Percentiles rank a stretch among this genome's conserved stretches.
Conservation (phyloP, 2,113 vertebrate genomes). For the Anguilla rostrata region DNA sequence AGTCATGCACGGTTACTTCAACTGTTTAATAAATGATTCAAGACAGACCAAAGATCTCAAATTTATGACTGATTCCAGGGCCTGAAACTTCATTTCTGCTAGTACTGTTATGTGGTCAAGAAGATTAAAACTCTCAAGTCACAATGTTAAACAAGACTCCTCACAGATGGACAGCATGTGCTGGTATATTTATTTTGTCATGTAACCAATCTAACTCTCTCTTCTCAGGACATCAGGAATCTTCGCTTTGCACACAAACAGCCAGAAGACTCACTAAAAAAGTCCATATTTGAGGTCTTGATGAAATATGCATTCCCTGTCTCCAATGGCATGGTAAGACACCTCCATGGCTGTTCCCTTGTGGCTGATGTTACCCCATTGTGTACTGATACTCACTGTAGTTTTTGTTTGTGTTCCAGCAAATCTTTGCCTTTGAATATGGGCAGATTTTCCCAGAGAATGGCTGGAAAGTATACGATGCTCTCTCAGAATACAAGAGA, state of each 20-base stretch:
- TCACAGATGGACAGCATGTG: conserved; percentile 18
- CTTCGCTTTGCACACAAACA: conserved; percentile 93
- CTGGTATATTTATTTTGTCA: conserved; percentile 36
- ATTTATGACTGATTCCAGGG: not conserved
- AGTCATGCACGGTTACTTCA: not conserved
- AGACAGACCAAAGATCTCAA: not conserved
- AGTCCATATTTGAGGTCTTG: conserved; percentile 92
- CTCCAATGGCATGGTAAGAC: conserved; percentile 85
- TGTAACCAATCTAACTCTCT: not conserved
- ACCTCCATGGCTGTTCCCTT: not conserved
- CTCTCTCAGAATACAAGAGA: conserved; percentile 85
- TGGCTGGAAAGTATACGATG: conserved; percentile 94
- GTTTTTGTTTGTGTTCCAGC: conserved; percentile 59
- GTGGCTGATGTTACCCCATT: not conserved
- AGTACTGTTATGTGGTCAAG: not conserved
- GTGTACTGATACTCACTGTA: conserved; percentile 4
- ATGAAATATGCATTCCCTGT: conserved; percentile 93
- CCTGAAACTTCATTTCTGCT: not conserved
- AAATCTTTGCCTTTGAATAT: conserved; percentile 92
- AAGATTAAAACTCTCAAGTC: not conserved
- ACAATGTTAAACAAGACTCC: not conserved
- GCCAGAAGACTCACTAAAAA: conserved; percentile 83
- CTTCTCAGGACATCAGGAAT: conserved; percentile 85
- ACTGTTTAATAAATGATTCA: not conserved
- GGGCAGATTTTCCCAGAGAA: conserved; percentile 91